phyloP scores from a whole-genome alignment of 1,140 invertebrate genomes.

The Telenomus remus region DNA sequence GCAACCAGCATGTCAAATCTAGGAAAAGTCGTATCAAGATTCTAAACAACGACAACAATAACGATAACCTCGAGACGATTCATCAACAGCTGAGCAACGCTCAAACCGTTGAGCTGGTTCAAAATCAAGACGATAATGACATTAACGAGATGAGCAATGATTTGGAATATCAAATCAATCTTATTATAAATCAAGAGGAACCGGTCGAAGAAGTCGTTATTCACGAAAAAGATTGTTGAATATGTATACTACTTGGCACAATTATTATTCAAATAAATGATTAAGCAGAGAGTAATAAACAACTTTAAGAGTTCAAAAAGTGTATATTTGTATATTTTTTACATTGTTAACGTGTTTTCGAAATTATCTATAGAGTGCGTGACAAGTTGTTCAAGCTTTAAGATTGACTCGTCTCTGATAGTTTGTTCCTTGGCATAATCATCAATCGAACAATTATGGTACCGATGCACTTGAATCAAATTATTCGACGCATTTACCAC shows the following conservation, averaged over 20 bases:
- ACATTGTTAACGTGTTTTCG: too few species aligned
- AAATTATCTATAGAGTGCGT: slow-evolving; percentile 14
- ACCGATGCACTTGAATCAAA: slow-evolving; percentile 64
- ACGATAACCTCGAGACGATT: too few species aligned
- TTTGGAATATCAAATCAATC: slow-evolving; percentile 43
- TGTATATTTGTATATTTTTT: too few species aligned
- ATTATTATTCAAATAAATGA: too few species aligned
- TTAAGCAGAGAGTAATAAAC: too few species aligned
- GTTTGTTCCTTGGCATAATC: slow-evolving; percentile 1
- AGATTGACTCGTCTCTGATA: slow-evolving; percentile 45
- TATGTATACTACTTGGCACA: too few species aligned
- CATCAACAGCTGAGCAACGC: too few species aligned
- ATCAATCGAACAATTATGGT: slow-evolving; percentile 54
- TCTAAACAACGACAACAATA: not conserved
- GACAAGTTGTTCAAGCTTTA: slow-evolving; percentile 60
- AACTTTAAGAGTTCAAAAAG: too few species aligned
- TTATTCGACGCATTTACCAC: slow-evolving; percentile 48
- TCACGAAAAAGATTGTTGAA: slow-evolving; percentile 6
- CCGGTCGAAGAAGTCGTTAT: slow-evolving; percentile 37
- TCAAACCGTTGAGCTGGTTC: not conserved
- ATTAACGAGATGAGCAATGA: slow-evolving; percentile 31
- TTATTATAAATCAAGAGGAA: slow-evolving; percentile 44
- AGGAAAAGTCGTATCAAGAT: slow-evolving; percentile 33
- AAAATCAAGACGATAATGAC: slow-evolving; percentile 21
- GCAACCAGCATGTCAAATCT: slow-evolving; percentile 21